These are phyloP conservation scores for Benthosema pterotum DNA, from an alignment of 2,797 vertebrate species.

Conservation along the genomic window DNA sequence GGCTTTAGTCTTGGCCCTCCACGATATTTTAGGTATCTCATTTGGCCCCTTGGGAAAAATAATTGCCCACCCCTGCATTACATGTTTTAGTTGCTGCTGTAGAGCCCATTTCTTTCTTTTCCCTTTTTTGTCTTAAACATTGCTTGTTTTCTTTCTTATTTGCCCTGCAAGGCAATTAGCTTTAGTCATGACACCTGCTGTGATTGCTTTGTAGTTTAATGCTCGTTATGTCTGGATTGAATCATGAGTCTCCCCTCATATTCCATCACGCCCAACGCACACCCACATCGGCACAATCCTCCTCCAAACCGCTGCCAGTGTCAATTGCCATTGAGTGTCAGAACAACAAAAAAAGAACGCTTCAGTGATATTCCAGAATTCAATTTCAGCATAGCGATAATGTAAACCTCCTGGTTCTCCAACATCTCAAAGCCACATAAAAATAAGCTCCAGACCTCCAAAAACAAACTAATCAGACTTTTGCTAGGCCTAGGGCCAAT, in stretches of 20 bases:
- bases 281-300: no score
- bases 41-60: no score
- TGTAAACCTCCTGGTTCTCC: no score
- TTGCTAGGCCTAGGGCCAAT: no score
- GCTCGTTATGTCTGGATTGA: not conserved
- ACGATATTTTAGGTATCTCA: no score
- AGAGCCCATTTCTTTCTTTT: no score
- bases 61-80: no score
- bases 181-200: no score
- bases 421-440: no score
- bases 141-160: not conserved
- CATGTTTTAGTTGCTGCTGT: not conserved
- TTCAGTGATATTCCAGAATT: not conserved
- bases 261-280: not conserved
- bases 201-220: not conserved
- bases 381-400: not conserved
- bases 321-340: conserved; percentile 4
- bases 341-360: conserved; percentile 3
- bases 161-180: not conserved
- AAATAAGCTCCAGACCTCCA: no score
- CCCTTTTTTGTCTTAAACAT: not conserved
- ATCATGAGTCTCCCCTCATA: conserved; percentile 10
- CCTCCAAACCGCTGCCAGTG: conserved; percentile 9
- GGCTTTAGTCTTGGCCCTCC: no score
- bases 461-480: no score